Base-by-base conservation (phyloP, 2,888 invertebrate species). In the Syrista parreyssii region DNA sequence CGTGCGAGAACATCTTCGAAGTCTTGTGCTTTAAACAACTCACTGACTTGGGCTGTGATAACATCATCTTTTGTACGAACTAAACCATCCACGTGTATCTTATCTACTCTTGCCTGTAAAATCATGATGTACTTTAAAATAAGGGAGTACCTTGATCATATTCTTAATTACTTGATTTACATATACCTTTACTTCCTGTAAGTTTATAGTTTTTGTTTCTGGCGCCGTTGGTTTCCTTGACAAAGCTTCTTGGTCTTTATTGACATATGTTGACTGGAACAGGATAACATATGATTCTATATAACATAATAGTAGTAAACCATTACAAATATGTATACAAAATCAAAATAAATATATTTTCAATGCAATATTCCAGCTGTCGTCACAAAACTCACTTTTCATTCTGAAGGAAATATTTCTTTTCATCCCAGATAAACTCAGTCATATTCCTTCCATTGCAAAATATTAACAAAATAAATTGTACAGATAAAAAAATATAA, bases 1-100 rank as follows among this genome's bases (percentile, higher is more conserved):
- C 94, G 93, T 36, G 95, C 85, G 84, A 96, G 94, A 81, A 98
- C 96, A 88, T 98, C 97, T 89, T 97, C 95, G 89, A 99, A 98
- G 92, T 96, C 97, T 11, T 93, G 93, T 0, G 97, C 97, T 82
- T 94, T 94, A 91, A 99, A 98, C 31, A 99, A 92, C 12, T 96
- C 96, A 78, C 95, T 93, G 0, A 98, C 95, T 36, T 96, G 96
- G 85, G 95, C 94, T 84, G 94, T 93, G 68, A 99, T 93, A 84
- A 98, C 95, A 88, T 98, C 98, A 90, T 98, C 96, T 91, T 97
- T 97, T 1, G 98, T 99, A 79, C 98, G 93, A 68, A 92, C 93
- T 30, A 99, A 91, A 0, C 98, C 98, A 88, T 97, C 96, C 75
- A 99, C 94, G 85, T 97, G 95, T 36, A 99, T 94, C 83, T 95